Evolutionary conservation across 2,888 invertebrate species (phyloP).

Genomic region (Lagria hirta): DNA sequence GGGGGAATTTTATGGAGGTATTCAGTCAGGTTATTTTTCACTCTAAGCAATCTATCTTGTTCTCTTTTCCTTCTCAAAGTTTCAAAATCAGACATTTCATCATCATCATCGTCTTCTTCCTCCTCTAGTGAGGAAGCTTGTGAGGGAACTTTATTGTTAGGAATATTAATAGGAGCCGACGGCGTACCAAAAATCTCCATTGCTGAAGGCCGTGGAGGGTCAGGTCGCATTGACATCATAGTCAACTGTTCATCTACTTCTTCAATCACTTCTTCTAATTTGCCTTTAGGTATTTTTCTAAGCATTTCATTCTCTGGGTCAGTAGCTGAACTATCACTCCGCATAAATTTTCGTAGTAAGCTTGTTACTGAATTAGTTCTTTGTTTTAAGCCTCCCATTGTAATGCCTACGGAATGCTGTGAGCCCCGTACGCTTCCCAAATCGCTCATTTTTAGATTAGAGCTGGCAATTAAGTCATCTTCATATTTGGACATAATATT

Average conservation of each 20-base stretch:
- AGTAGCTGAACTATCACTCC: conserved; percentile 66
- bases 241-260: conserved; percentile 82
- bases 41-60: conserved; percentile 60
- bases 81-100: conserved; percentile 60
- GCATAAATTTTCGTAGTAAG: conserved; percentile 74
- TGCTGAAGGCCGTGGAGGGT: conserved; percentile 50
- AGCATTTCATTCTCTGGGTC: conserved; percentile 37
- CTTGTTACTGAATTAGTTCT: conserved; percentile 74
- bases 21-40: conserved; percentile 5
- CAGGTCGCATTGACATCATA: conserved; percentile 68
- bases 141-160: conserved; percentile 51
- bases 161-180: too few species aligned
- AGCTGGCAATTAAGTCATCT: conserved; percentile 54
- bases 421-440: conserved; percentile 27
- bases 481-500: conserved; percentile 70
- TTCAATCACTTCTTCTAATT: conserved; percentile 69
- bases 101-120: conserved; percentile 29
- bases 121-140: conserved; percentile 50
- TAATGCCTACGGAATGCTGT: conserved; percentile 4
- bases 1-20: conserved; percentile 1
- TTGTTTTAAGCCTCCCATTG: conserved; percentile 22
- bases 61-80: conserved; percentile 64
- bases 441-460: conserved; percentile 70
- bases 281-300: conserved; percentile 29
- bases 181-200: conserved; percentile 58